Conservation (phyloP, 2,888 invertebrate species). For the Margaritifera margaritifera region DNA sequence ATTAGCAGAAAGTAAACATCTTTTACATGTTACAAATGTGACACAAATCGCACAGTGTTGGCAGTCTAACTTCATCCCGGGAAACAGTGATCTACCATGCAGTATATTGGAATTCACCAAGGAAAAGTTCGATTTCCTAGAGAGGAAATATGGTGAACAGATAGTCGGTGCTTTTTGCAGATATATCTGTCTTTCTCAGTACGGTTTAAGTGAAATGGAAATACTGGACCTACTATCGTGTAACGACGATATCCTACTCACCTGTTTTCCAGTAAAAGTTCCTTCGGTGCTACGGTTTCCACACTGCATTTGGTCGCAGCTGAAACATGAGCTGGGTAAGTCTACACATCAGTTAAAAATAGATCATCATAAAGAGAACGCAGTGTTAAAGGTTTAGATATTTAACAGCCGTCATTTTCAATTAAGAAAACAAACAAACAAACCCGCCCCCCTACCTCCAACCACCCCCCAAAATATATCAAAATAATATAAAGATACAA, state of each 20-base stretch:
- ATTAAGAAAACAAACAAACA: too few relatives aligned
- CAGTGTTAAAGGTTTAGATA: too few relatives aligned
- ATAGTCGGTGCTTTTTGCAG: conserved; percentile 41
- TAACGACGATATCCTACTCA: conserved; percentile 49
- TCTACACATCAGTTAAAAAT: background rate
- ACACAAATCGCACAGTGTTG: background rate
- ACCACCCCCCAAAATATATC: too few relatives aligned
- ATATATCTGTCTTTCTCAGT: conserved; percentile 49
- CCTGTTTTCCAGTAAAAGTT: conserved; percentile 28
- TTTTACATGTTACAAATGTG: too few relatives aligned
- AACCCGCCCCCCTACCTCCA: too few relatives aligned
- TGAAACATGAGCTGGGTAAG: conserved; percentile 34
- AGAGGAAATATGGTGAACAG: conserved; percentile 38
- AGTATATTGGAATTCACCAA: conserved; percentile 16
- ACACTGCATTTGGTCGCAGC: conserved; percentile 23
- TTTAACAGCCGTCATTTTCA: too few relatives aligned
- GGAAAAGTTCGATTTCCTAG: conserved; percentile 34
- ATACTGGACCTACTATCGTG: conserved; percentile 58
- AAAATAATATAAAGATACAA: too few relatives aligned
- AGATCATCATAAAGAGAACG: too few relatives aligned
- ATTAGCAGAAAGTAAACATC: too few relatives aligned
- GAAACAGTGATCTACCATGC: background rate
- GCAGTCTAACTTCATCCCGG: too few relatives aligned
- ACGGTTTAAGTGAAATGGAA: conserved; percentile 59
- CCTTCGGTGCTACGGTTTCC: conserved; percentile 39